Evolutionary conservation across 2,113 vertebrate species (phyloP).

Genomic region (Nyctereutes procyonoides): DNA sequence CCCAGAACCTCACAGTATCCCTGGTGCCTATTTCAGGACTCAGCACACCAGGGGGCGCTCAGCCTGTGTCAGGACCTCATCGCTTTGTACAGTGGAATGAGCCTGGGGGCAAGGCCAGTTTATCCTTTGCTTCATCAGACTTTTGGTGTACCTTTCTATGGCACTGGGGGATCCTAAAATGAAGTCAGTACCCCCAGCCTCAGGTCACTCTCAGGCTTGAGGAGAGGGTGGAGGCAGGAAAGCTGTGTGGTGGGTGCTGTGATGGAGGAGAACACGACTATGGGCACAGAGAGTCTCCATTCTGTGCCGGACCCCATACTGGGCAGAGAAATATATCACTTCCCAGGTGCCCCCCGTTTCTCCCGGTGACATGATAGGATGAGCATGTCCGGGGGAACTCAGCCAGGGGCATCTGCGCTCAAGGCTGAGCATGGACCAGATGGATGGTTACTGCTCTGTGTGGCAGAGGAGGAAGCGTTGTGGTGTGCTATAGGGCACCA

Average conservation of each 20-base stretch:
- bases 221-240: neutral
- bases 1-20: neutral
- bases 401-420: neutral
- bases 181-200: neutral
- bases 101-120: neutral
- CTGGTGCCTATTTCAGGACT: neutral
- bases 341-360: neutral
- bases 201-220: neutral
- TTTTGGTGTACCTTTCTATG: neutral
- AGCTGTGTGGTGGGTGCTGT: neutral
- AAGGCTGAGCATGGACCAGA: neutral
- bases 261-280: neutral
- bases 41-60: slow-evolving; percentile 18
- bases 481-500: neutral
- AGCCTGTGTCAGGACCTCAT: neutral
- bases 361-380: neutral
- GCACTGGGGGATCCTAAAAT: neutral
- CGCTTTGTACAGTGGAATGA: neutral
- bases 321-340: neutral
- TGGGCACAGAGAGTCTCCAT: neutral
- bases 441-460: neutral
- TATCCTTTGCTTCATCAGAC: neutral
- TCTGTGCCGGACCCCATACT: neutral
- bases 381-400: neutral
- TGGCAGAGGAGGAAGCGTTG: neutral